Percentiles rank a stretch among this genome's conserved stretches.
These are phyloP conservation scores for Tetragnatha versicolor DNA, from an alignment of 1,140 invertebrate genomes.

Conservation along the genomic window DNA sequence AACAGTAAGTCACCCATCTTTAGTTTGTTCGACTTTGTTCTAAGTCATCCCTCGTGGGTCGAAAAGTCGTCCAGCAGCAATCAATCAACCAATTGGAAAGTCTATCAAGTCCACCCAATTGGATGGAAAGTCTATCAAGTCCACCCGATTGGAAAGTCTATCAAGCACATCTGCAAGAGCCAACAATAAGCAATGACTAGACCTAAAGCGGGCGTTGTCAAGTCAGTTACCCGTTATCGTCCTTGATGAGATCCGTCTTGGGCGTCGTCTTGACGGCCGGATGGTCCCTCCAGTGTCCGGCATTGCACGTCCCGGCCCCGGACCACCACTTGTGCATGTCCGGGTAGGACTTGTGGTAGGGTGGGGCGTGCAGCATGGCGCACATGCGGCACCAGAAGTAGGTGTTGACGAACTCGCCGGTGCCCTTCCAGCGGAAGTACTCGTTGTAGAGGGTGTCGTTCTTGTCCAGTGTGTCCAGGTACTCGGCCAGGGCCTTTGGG, in stretches of 20 bases:
- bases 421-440: conserved; percentile 89
- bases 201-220: no score
- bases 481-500: conserved; percentile 82
- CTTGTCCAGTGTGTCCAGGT: conserved; percentile 81
- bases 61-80: no score
- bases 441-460: conserved; percentile 90
- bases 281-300: conserved; percentile 28
- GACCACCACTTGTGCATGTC: conserved; percentile 65
- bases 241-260: conserved; percentile 7
- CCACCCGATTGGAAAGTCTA: no score
- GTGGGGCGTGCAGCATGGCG: conserved; percentile 81
- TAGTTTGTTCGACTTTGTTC: no score
- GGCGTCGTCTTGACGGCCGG: not conserved
- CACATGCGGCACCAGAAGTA: conserved; percentile 96
- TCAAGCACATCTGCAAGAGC: no score
- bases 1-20: no score
- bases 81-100: no score
- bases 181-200: no score
- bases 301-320: conserved; percentile 46
- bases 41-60: no score
- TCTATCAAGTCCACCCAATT: no score
- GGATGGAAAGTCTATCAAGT: no score
- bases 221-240: conserved; percentile 45
- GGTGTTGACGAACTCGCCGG: conserved; percentile 92
- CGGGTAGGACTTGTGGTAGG: conserved; percentile 66